Evolutionary conservation across 1,140 invertebrate genomes (phyloP), one percentile per base, ranked within the genome.

Genomic region (Sinonovacula constricta): DNA sequence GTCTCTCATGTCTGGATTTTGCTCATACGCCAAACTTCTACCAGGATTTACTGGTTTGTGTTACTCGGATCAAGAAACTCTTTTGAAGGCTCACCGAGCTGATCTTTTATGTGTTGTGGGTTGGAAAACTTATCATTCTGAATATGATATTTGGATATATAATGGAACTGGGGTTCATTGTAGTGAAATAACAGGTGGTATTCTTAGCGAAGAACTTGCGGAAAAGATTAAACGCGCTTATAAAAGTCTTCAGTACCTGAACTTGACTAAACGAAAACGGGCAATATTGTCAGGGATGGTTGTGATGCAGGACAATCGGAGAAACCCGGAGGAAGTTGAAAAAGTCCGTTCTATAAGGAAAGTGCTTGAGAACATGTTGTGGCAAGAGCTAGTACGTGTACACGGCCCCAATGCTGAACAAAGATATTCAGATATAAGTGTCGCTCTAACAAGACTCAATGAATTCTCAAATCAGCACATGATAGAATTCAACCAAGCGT

Each of bases 21-120:
- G 49, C 39, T 69, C 51, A 39, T 78, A 69, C 51, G 75, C 75
- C 1, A 34, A 57, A 45, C 65, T 49, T 18, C 60, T 78, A n/a
- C 75, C 75, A 31, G 75, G 75, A 1, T 78, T 78, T 59, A 59
- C 24, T 18, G 62, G 69, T 53, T 34, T 78, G 14, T n/a, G 54
- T 12, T 69, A 45, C 36, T 28, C 30, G 26, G 75, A 78, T 60
- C 65, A 69, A 39, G 60, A 65, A 31, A 63, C 34, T 18, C 56
- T 78, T 12, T 36, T 78, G 22, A 78, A 78, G n/a, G 75, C 66
- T 26, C 62, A 26, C 7, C 22, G 75, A 15, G 51, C 54, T 45
- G 75, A 69, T 28, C 69, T 78, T 39, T 69, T 78, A 33, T 53
- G 31, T 31, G 34, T 69, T 14, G 18, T 78, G 5, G 33, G 45